These are phyloP conservation scores for Cephus cinctus DNA, from an alignment of 1,140 invertebrate species.

Conservation along the genomic window DNA sequence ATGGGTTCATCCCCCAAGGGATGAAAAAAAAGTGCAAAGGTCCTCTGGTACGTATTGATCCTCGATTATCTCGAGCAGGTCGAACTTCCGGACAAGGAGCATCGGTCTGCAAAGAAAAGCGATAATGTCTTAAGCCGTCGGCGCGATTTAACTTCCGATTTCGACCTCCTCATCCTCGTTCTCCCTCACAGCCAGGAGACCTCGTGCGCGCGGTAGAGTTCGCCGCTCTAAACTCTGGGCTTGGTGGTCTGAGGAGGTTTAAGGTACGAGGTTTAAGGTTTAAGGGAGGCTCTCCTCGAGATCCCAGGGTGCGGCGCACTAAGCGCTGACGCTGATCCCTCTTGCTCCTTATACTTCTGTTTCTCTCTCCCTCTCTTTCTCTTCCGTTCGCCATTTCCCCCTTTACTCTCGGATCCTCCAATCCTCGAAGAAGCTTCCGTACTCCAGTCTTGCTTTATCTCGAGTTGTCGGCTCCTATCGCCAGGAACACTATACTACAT, in stretches of 20 bases:
- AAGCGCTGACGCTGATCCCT: conserved; percentile 51
- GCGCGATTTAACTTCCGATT: conserved; percentile 55
- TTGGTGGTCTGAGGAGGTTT: conserved; percentile 40
- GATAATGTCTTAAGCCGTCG: conserved; percentile 54
- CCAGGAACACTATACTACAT: too few species aligned
- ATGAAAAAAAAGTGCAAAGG: too few species aligned
- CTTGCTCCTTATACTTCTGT: too few species aligned
- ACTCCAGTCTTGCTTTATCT: conserved; percentile 50
- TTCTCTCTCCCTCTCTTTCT: too few species aligned
- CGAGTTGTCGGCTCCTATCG: conserved; percentile 39
- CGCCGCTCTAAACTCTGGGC: conserved; percentile 45
- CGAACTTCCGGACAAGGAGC: neutral
- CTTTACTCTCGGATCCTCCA: conserved; percentile 13
- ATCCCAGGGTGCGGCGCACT: conserved; percentile 43
- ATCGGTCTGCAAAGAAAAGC: conserved; percentile 48
- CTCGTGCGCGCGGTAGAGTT: conserved; percentile 26
- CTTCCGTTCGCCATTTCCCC: too few species aligned
- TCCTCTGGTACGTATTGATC: too few species aligned
- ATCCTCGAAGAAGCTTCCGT: too few species aligned
- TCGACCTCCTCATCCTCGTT: conserved; percentile 17
- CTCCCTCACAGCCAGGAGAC: neutral
- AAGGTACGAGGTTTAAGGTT: conserved; percentile 44
- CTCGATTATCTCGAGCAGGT: too few species aligned
- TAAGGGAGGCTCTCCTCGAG: conserved; percentile 43
- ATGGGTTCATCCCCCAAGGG: too few species aligned